These are phyloP conservation scores for Rhinogobio ventralis DNA, from an alignment of 2,797 vertebrate species.

Conservation along the genomic window DNA sequence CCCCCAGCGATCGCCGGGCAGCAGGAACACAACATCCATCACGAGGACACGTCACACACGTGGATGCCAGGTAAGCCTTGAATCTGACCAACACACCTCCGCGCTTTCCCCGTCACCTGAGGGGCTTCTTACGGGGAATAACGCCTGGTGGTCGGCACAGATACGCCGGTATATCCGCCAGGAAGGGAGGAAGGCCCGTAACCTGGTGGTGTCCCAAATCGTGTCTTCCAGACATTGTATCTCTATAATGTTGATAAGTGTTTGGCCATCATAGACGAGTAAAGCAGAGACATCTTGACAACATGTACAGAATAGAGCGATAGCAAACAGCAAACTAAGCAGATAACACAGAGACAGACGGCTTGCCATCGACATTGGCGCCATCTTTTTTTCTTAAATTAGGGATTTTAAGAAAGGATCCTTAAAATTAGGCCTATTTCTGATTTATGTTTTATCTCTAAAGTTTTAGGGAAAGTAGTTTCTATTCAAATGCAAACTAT, in stretches of 20 bases:
- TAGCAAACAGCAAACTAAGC: neutral
- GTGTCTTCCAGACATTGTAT: neutral
- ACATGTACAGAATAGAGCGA: neutral
- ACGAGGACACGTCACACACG: too few species aligned
- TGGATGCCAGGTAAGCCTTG: neutral
- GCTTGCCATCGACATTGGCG: neutral
- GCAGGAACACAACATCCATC: too few species aligned
- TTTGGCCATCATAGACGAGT: neutral
- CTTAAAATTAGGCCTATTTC: too few species aligned
- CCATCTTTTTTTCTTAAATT: too few species aligned
- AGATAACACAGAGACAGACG: neutral
- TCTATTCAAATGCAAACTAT: too few species aligned
- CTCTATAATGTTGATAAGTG: neutral
- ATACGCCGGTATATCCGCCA: neutral
- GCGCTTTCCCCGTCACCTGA: neutral
- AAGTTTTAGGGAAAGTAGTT: too few species aligned
- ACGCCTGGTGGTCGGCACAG: neutral
- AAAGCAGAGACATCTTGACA: neutral
- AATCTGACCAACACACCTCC: neutral
- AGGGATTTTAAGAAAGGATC: too few species aligned
- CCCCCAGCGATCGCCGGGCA: too few species aligned
- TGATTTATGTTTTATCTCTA: too few species aligned
- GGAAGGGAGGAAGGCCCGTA: neutral
- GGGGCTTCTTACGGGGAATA: neutral
- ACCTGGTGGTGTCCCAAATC: neutral